Evolutionary conservation across 2,113 vertebrate species (phyloP).

Genomic region (Rhea americana): DNA sequence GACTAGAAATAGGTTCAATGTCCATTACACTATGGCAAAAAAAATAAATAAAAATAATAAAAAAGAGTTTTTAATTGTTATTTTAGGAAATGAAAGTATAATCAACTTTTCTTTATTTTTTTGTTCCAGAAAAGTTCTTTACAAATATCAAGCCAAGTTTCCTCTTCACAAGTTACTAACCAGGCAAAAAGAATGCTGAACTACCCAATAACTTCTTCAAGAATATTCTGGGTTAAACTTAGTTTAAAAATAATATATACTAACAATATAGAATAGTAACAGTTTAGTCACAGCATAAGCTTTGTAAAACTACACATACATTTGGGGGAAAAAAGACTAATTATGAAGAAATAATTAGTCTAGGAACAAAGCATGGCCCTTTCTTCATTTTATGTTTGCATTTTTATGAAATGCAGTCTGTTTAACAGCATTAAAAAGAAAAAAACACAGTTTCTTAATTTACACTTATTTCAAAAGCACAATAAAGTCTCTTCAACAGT

Average conservation of each 20-base stretch:
- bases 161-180: not conserved
- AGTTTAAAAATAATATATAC: not conserved
- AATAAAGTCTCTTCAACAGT: not conserved
- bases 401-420: slow-evolving; percentile 4
- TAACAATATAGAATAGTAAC: not conserved
- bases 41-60: not conserved
- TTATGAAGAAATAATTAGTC: slow-evolving; percentile 14
- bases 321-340: slow-evolving; percentile 22
- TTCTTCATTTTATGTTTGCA: not conserved
- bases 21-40: fast-evolving
- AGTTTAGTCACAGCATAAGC: not conserved
- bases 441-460: not conserved
- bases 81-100: not conserved
- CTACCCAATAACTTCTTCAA: not conserved
- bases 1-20: not conserved
- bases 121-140: not conserved
- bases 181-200: not conserved
- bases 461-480: not conserved
- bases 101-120: not conserved
- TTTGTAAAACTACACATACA: not conserved
- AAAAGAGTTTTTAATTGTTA: not conserved
- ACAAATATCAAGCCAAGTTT: not conserved
- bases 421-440: not conserved
- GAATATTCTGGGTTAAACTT: not conserved
- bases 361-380: not conserved